These are phyloP conservation scores for Danionella cerebrum DNA, from an alignment of 2,113 vertebrate species.

Conservation along the genomic window DNA sequence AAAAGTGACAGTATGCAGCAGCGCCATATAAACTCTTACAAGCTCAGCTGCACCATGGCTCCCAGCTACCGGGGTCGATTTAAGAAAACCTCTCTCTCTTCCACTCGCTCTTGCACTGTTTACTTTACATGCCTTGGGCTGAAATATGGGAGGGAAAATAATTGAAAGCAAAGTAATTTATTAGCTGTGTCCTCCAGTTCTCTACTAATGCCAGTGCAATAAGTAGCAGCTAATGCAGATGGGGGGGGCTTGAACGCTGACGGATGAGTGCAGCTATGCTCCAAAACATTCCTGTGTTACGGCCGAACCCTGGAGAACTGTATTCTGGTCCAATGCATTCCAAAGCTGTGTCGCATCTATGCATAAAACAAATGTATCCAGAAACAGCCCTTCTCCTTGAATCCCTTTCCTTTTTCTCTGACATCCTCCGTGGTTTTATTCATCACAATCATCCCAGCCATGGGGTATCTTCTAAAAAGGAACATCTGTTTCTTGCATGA, in stretches of 20 bases:
- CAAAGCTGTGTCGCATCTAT: slow-evolving; percentile 58
- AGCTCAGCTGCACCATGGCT: slow-evolving; percentile 25
- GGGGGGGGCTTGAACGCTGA: slow-evolving; percentile 53
- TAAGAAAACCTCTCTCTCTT: not conserved
- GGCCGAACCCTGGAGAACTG: slow-evolving; percentile 64
- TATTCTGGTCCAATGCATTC: slow-evolving; percentile 59
- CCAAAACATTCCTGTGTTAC: slow-evolving; percentile 60
- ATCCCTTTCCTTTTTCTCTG: not conserved
- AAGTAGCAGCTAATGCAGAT: slow-evolving; percentile 58
- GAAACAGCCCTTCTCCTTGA: slow-evolving; percentile 21
- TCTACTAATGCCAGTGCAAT: slow-evolving; percentile 48
- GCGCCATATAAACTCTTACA: slow-evolving; percentile 31
- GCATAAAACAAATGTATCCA: slow-evolving; percentile 43
- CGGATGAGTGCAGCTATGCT: slow-evolving; percentile 58
- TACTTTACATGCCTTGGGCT: slow-evolving; percentile 35
- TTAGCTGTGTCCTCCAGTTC: slow-evolving; percentile 43
- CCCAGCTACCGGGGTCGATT: slow-evolving; percentile 24
- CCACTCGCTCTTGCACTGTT: slow-evolving; percentile 16
- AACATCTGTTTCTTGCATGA: not conserved
- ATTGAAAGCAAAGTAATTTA: slow-evolving; percentile 47
- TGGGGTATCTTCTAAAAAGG: not conserved
- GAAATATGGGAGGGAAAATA: slow-evolving; percentile 39
- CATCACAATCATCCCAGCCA: not conserved
- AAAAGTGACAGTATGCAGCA: slow-evolving; percentile 29
- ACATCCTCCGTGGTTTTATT: not conserved